Evolutionary conservation across 37 sponge, comb jelly and placozoan genomes (phyloP).

Genomic region (Agelas oroides): DNA sequence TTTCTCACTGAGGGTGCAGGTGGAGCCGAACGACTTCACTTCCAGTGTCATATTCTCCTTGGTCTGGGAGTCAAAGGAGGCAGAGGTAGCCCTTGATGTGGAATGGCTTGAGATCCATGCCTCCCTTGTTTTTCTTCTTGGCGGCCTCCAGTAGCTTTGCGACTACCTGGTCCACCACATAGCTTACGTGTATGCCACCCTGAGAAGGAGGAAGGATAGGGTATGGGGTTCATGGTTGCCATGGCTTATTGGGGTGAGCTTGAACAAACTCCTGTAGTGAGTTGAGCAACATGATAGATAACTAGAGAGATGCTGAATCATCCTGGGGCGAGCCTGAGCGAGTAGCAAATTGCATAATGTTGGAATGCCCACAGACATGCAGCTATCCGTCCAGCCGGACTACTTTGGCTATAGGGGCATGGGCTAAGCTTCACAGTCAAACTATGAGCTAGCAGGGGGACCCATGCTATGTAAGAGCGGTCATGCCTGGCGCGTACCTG

Average conservation of each 20-base stretch:
- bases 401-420: too few species aligned
- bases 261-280: neutral
- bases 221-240: too few species aligned
- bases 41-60: slow-evolving; percentile 99
- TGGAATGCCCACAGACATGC: too few species aligned
- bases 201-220: slow-evolving; percentile 19
- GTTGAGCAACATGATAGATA: too few species aligned
- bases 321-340: too few species aligned
- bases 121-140: slow-evolving; percentile 96
- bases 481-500: too few species aligned
- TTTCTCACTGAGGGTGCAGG: slow-evolving; percentile 84
- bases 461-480: too few species aligned
- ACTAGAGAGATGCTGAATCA: too few species aligned
- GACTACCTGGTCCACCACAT: slow-evolving; percentile 87
- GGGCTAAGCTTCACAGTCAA: too few species aligned
- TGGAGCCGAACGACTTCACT: slow-evolving; percentile 89
- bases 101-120: slow-evolving; percentile 90
- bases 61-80: slow-evolving; percentile 97
- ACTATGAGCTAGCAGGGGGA: too few species aligned
- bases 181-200: slow-evolving; percentile 94
- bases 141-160: slow-evolving; percentile 79
- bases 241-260: too few species aligned
- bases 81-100: slow-evolving; percentile 94
- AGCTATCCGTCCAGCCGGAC: too few species aligned
- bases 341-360: neutral